Evolutionary conservation across 2,888 invertebrate species (phyloP).

Genomic region (Latrodectus hesperus): DNA sequence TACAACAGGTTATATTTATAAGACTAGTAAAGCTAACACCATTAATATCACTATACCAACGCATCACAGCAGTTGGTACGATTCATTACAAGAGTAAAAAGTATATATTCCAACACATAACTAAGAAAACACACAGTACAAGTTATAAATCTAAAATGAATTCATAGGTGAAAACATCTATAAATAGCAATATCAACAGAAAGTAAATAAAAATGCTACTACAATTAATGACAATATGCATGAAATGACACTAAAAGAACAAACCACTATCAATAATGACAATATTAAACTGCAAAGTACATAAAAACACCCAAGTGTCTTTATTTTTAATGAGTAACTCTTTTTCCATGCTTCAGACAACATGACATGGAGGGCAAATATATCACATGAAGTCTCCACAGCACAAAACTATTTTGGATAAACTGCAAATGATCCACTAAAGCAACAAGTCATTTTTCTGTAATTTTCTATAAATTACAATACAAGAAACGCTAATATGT

Average conservation of each 20-base stretch:
- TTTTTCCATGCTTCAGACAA: conserved; percentile 40
- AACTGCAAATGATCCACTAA: not conserved
- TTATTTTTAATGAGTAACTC: conserved; percentile 22
- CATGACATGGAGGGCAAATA: conserved; percentile 65
- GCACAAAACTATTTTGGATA: conserved; percentile 32
- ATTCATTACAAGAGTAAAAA: conserved; percentile 60
- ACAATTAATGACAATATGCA: not conserved
- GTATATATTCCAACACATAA: conserved; percentile 44
- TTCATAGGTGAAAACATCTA: conserved; percentile 19
- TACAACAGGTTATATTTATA: conserved; percentile 64
- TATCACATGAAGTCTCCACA: conserved; percentile 62
- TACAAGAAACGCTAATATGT: not conserved
- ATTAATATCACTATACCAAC: conserved; percentile 66
- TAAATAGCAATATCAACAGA: conserved; percentile 16
- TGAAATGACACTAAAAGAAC: conserved; percentile 9
- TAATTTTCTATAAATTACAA: conserved; percentile 1
- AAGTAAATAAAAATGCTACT: conserved; percentile 6
- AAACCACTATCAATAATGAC: not conserved
- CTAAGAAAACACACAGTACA: conserved; percentile 27
- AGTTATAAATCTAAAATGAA: conserved; percentile 55
- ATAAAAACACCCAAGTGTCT: conserved; percentile 1
- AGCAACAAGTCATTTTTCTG: not conserved
- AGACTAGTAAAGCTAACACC: conserved; percentile 69
- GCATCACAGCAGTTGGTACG: conserved; percentile 59
- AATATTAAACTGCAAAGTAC: conserved; percentile 19